Base-by-base conservation (phyloP, 2,888 invertebrate genomes). In the Eilema depressum region DNA sequence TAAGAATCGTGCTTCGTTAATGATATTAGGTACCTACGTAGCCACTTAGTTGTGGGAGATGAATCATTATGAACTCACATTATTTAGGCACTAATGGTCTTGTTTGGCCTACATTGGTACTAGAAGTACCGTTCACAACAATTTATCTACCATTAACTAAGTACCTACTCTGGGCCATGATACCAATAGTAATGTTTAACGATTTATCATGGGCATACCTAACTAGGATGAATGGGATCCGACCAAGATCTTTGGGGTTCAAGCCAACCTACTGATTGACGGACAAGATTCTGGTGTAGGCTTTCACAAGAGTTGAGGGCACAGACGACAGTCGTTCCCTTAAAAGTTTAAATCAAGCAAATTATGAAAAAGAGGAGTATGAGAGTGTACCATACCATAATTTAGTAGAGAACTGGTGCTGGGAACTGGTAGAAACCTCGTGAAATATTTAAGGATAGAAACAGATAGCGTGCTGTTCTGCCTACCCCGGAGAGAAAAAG, bases 11-110 rank as follows among this genome's bases (percentile, higher is more conserved):
- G 53, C 53, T 53, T 53, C 20, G 53, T n/a, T 53, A 53, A 53
- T 53, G 53, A 53, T n/a, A 53, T n/a, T n/a, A 53, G 47, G 47
- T 47, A 47, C 41, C 47, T 20, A 47, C 20, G 53, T 53, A 53
- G n/a, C 10, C 53, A 53, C 53, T 53, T 53, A 53, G 20, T 28
- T 59, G 26, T 59, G 26, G 12, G 14, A 14, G 59, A 59, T 59
- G 59, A 59, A 59, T 26, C 59, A 59, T 59, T 59, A 59, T 59
- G 59, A 28, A 59, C 59, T 25, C n/a, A 47, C 65, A 53, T 53
- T 41, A 47, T 64, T n/a, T 65, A 65, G 53, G 41, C 28, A 65
- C 28, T 65, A 47, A 28, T 65, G 28, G 26, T 25, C 47, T 65
- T 65, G 47, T 53, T 65, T 65, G 65, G 25, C 53, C 47, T 65